Conservation (phyloP, 2,888 invertebrate genomes). For the Coleophora flavipennella region DNA sequence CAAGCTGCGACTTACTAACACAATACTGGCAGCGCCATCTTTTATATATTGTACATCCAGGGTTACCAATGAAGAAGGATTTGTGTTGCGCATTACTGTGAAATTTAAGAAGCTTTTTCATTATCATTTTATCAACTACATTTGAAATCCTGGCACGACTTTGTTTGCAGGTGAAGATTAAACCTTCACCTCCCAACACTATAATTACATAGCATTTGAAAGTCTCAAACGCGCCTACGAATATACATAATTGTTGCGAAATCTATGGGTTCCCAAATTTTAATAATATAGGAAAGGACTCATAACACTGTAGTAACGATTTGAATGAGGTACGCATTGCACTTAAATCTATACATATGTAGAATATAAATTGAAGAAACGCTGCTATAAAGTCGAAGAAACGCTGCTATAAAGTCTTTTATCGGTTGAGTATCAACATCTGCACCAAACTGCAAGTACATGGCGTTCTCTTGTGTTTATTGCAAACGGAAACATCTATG, state of each 20-base stretch:
- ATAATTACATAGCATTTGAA: background rate
- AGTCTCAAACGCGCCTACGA: background rate
- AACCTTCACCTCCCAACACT: too few relatives aligned
- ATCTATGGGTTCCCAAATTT: too few relatives aligned
- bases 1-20: constrained; percentile 54
- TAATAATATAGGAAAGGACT: too few relatives aligned
- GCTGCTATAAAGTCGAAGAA: constrained; percentile 36
- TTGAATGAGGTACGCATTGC: too few relatives aligned
- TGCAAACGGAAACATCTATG: constrained; percentile 56
- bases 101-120: constrained; percentile 11
- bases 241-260: background rate
- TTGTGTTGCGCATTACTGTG: constrained; percentile 27
- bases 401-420: constrained; percentile 45
- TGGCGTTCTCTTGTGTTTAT: constrained; percentile 44
- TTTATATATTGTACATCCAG: constrained; percentile 63
- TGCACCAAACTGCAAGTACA: constrained; percentile 29
- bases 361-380: too few relatives aligned
- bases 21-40: constrained; percentile 66
- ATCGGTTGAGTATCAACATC: constrained; percentile 31
- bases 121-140: too few relatives aligned
- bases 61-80: constrained; percentile 57
- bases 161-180: too few relatives aligned
- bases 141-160: too few relatives aligned
- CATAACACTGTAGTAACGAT: too few relatives aligned
- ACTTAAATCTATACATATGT: too few relatives aligned